Base-by-base conservation (phyloP, 92 coral and sea anemone genomes). In the Isaurus tuberculatus region DNA sequence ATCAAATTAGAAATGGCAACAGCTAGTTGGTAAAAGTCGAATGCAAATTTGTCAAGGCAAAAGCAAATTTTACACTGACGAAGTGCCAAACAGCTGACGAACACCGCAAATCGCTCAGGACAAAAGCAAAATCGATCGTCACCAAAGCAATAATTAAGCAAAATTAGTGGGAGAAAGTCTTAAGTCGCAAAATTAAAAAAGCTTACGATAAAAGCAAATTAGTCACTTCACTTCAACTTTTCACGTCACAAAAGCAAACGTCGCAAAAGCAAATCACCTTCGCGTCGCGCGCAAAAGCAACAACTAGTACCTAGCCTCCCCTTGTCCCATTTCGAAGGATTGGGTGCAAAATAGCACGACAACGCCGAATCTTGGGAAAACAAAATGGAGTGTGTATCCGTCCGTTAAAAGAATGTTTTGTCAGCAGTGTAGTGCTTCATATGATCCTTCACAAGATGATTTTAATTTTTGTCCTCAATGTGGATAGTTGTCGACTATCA, bases 101-200 rank as follows among this genome's bases (percentile, higher is more conserved):
- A 40, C 46, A 40, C 91, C 40, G 77, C 80, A 11, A n/a, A n/a
- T n/a, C n/a, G n/a, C 79, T 67, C 9, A 85, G 69, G 78, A 73
- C 42, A 36, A 36, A 36, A 36, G 57, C 57, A 48, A 48, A 48
- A 14, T 48, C 57, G 57, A 48, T 48, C 57, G 57, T 48, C 15
- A 48, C 4, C 72, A 67, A 67, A 67, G 72, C 72, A 31, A 67
- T 40, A 67, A 67, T 31, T 67, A 31, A 67, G 72, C 40, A 67
- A 67, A 67, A 67, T 67, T 44, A 67, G 72, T 67, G 2, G 44
- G 72, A 44, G 23, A 32, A 67, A 48, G 17, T 48, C 7, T 4
- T 48, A 64, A 31, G 34, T 64, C 70, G 70, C 31, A 64, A 64
- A 64, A 64, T 33, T 34, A 64, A 64, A 64, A 64, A 64, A n/a